A percentile compares a stretch with the other conserved stretches of the same genome.
These are phyloP conservation scores for Trematomus loennbergii DNA, from an alignment of 2,113 vertebrate genomes.

Conservation along the genomic window DNA sequence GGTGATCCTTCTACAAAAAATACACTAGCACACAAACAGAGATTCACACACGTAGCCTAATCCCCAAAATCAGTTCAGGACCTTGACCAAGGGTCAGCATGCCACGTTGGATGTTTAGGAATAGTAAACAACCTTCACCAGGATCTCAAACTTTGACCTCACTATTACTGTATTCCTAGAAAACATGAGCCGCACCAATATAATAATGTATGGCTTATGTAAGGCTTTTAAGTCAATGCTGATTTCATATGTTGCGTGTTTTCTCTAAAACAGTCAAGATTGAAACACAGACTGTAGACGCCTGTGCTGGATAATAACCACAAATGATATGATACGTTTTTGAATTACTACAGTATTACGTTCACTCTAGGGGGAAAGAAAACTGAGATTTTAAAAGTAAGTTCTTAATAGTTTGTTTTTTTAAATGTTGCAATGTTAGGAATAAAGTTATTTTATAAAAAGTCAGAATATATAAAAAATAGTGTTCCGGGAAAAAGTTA, in stretches of 20 bases:
- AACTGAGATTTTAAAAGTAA: not conserved
- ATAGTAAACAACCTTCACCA: constrained; percentile 20
- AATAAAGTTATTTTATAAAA: not conserved
- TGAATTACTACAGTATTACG: not conserved
- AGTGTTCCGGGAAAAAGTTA: not conserved
- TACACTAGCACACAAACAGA: constrained; percentile 2
- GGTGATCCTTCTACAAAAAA: constrained; percentile 13
- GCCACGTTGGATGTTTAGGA: constrained; percentile 48
- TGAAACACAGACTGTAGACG: not conserved
- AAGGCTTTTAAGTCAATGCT: not conserved
- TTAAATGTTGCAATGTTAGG: not conserved
- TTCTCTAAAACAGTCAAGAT: not conserved
- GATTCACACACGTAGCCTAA: constrained; percentile 12
- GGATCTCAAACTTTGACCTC: constrained; percentile 5
- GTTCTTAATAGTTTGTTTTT: not conserved
- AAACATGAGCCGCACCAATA: not conserved
- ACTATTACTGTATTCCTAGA: constrained; percentile 17
- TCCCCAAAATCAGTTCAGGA: constrained; percentile 22
- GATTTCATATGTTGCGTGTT: constrained; percentile 3
- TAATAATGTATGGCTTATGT: not conserved
- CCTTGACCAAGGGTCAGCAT: constrained; percentile 46
- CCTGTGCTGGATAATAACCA: not conserved
- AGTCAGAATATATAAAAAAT: not conserved
- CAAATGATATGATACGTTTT: not conserved
- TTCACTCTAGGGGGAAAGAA: not conserved